phyloP scores from a whole-genome alignment of 2,797 vertebrate species.

The Hylomyscus alleni region DNA sequence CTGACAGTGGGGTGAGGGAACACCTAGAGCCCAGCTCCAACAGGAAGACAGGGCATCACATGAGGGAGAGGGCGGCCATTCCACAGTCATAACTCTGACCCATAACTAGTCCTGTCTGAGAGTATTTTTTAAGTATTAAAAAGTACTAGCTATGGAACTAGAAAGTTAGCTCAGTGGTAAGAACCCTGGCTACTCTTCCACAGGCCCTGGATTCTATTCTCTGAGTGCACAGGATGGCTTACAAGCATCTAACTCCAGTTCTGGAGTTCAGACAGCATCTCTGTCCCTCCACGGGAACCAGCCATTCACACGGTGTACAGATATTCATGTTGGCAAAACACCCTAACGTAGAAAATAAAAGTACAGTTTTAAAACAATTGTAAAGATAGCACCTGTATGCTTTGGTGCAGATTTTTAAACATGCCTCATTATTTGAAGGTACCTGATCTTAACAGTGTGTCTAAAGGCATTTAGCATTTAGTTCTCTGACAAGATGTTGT shows the following conservation, averaged over 20 bases:
- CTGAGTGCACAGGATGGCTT: background rate
- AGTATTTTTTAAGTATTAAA: background rate
- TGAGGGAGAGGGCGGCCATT: no score
- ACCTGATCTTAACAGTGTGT: background rate
- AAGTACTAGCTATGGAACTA: background rate
- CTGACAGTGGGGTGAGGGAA: no score
- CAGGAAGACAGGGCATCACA: no score
- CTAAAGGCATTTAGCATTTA: constrained; percentile 60
- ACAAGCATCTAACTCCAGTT: background rate
- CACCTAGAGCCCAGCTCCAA: no score
- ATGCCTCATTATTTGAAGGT: background rate
- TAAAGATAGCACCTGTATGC: background rate
- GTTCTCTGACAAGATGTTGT: constrained; percentile 53
- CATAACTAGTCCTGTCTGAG: no score
- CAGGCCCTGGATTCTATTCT: background rate
- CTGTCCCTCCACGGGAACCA: background rate
- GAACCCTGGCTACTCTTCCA: background rate
- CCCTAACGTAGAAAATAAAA: background rate
- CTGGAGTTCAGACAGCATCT: background rate
- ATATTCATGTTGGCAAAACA: background rate
- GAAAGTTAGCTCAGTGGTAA: background rate
- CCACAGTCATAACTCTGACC: no score
- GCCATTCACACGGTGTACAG: background rate
- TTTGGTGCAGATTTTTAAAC: background rate
- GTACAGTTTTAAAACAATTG: background rate